Evolutionary conservation across 2,888 invertebrate genomes (phyloP).

Genomic region (Amblyjoppa fuscipennis): DNA sequence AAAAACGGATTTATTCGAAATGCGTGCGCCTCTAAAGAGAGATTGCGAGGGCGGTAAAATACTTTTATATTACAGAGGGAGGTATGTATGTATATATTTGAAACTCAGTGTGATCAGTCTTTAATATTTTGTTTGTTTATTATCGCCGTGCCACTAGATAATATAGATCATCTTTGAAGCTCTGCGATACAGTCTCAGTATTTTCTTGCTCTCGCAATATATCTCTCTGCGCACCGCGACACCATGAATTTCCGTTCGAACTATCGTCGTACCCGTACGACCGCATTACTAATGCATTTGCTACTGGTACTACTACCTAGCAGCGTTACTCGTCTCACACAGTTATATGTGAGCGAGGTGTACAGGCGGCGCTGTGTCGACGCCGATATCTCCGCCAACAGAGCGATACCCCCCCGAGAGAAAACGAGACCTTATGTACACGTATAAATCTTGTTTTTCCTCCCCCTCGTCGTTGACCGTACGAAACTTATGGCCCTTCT

Average conservation of each 20-base stretch:
- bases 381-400: constrained; percentile 20
- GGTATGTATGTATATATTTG: too few relatives aligned
- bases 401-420: constrained; percentile 27
- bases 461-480: constrained; percentile 33
- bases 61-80: too few relatives aligned
- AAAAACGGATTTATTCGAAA: too few relatives aligned
- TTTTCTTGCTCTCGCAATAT: neutral
- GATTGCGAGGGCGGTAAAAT: too few relatives aligned
- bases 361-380: neutral
- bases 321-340: neutral
- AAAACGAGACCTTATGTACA: constrained; percentile 37
- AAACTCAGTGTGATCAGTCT: too few relatives aligned
- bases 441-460: constrained; percentile 41
- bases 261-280: constrained; percentile 22
- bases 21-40: too few relatives aligned
- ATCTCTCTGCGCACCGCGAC: too few relatives aligned
- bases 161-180: neutral
- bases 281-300: constrained; percentile 37
- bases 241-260: constrained; percentile 16
- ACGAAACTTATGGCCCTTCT: constrained; percentile 36
- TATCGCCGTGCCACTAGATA: neutral
- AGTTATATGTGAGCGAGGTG: neutral
- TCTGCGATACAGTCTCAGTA: neutral
- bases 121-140: neutral
- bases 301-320: neutral